phyloP scores from a whole-genome alignment of 1,140 invertebrate genomes.

The Sinella curviseta region DNA sequence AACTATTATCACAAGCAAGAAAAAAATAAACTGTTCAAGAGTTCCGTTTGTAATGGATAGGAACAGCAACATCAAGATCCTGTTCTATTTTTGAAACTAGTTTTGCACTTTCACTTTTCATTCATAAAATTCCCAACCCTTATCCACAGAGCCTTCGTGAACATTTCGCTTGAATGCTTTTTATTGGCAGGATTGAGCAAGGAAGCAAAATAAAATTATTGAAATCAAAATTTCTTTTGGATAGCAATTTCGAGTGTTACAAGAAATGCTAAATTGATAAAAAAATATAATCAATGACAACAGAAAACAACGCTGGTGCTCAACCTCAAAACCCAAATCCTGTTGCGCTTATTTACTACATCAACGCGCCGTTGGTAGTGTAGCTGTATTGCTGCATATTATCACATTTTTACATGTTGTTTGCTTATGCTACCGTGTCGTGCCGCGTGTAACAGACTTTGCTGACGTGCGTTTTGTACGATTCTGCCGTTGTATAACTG shows the following conservation, averaged over 20 bases:
- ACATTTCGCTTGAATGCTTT: background rate
- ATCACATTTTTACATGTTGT: too few species aligned
- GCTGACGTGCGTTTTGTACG: too few species aligned
- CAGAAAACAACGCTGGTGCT: background rate
- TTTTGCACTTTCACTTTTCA: slow-evolving; percentile 6
- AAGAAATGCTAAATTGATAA: background rate
- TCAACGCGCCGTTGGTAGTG: too few species aligned
- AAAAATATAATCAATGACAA: background rate
- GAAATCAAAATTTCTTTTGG: background rate
- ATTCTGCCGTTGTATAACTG: too few species aligned
- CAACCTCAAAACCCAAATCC: background rate
- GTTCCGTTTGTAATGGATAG: too few species aligned
- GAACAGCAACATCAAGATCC: background rate
- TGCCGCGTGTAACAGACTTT: too few species aligned
- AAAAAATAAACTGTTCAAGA: too few species aligned
- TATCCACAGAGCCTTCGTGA: background rate
- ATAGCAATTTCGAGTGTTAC: background rate
- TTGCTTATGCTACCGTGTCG: too few species aligned
- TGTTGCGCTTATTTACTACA: too few species aligned
- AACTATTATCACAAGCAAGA: too few species aligned
- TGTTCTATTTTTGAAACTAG: slow-evolving; percentile 23
- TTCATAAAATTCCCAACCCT: background rate
- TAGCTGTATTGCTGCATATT: too few species aligned
- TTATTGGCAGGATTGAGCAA: too few species aligned
- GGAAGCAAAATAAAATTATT: background rate